phyloP scores from a whole-genome alignment of 1,140 invertebrate species.

The Lepidostoma basale region DNA sequence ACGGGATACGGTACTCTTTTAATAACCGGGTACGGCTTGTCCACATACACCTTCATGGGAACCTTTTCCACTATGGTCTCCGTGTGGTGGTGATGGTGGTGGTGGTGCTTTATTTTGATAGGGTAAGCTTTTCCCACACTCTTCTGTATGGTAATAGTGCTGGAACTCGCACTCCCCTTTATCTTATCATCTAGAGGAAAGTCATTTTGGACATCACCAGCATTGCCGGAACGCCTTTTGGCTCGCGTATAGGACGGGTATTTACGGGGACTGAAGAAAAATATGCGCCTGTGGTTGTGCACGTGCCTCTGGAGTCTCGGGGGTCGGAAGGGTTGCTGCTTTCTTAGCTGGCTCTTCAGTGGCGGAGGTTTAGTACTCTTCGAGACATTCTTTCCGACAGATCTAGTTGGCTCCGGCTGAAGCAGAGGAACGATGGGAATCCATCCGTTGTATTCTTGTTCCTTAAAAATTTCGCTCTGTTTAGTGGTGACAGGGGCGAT shows the following conservation, averaged over 20 bases:
- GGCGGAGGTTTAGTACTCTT: too few relatives aligned
- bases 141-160: too few relatives aligned
- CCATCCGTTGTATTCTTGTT: too few relatives aligned
- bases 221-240: not conserved
- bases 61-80: slow-evolving; percentile 66
- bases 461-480: too few relatives aligned
- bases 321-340: too few relatives aligned
- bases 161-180: slow-evolving; percentile 44
- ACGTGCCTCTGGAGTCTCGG: slow-evolving; percentile 6
- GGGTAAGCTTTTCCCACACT: too few relatives aligned
- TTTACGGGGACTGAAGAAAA: not conserved
- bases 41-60: slow-evolving; percentile 53
- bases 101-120: slow-evolving; percentile 66
- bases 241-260: not conserved
- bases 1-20: not conserved
- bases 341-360: too few relatives aligned
- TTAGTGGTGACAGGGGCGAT: too few relatives aligned
- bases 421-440: too few relatives aligned
- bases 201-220: not conserved
- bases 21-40: slow-evolving; percentile 64
- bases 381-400: too few relatives aligned
- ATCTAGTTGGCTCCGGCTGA: too few relatives aligned
- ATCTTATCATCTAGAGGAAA: not conserved
- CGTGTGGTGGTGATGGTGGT: slow-evolving; percentile 67
- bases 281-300: not conserved